Evolutionary conservation across 2,113 vertebrate genomes (phyloP), one percentile per base, ranked within the genome.

Genomic region (Limanda limanda): DNA sequence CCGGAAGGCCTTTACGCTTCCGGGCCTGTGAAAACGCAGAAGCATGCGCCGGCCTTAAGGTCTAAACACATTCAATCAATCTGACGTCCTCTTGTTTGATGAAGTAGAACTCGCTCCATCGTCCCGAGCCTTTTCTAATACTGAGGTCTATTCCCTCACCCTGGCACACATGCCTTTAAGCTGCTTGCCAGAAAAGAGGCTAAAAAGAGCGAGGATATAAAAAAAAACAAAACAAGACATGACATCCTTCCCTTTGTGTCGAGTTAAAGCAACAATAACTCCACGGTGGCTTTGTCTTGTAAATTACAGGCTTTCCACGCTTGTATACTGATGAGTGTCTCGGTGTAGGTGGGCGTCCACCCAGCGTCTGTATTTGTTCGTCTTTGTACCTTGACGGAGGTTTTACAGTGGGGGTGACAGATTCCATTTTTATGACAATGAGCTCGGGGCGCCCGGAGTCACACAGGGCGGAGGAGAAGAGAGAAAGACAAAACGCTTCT

Each of bases 341-440:
- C 71, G 67, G 65, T 71, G 86, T 84, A 85, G 86, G 84, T 83
- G 71, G 81, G 60, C 48, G 48, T 66, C 84, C 40, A 79, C 82
- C 64, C 59, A 80, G 70, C 48, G 18, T 68, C 78, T 60, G 63
- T 62, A 57, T 88, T 81, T 86, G 81, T 83, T 72, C 61, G 51
- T 35, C 21, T 81, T 76, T 88, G 67, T 81, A 81, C 82, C 79
- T 83, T 71, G 65, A 88, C 88, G 67, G 83, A 82, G 66, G 85
- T 86, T 81, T 81, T 81, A 85, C 56, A 75, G 68, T 61, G 61
- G 0, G 0, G 71, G 71, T 81, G 82, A 81, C 79, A 86, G 79
- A 87, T 89, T 86, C 78, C 81, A 88, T 90, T 91, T 92, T 89
- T 88, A 86, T 89, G 88, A 90, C 89, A 89, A 93, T 90, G 88